A percentile compares a stretch with the other conserved stretches of the same genome.
Conservation (phyloP, 2,113 vertebrate species). For the Eubucco bourcierii region DNA sequence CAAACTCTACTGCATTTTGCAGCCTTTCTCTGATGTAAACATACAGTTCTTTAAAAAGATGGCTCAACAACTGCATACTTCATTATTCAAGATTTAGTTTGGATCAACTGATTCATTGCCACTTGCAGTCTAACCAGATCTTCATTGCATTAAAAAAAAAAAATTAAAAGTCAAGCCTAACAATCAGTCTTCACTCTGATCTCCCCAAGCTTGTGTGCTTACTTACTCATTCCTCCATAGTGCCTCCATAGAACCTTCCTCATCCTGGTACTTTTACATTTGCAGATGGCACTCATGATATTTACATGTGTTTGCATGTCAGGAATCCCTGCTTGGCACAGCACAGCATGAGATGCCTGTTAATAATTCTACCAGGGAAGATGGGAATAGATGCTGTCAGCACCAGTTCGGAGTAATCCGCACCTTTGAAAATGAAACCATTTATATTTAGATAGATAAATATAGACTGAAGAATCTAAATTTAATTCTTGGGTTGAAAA, state of each 20-base stretch:
- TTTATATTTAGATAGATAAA: slow-evolving; percentile 57
- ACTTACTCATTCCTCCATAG: slow-evolving; percentile 25
- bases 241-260: background rate
- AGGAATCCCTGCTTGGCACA: slow-evolving; percentile 55
- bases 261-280: background rate
- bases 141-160: background rate
- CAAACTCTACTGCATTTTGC: background rate
- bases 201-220: slow-evolving; percentile 5
- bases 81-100: slow-evolving; percentile 13
- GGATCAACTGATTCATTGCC: slow-evolving; percentile 37
- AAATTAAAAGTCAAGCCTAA: background rate
- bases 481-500: slow-evolving; percentile 47
- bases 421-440: slow-evolving; percentile 56
- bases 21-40: background rate
- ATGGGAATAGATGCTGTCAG: slow-evolving; percentile 59
- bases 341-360: background rate
- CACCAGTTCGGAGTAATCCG: background rate
- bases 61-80: background rate
- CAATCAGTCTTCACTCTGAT: background rate
- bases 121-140: slow-evolving; percentile 35
- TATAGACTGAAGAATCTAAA: slow-evolving; percentile 49
- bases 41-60: background rate
- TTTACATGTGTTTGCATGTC: slow-evolving; percentile 55
- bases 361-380: slow-evolving; percentile 38
- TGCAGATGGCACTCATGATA: slow-evolving; percentile 38